phyloP scores from a whole-genome alignment of 2,797 vertebrate genomes.

The Catharus ustulatus region DNA sequence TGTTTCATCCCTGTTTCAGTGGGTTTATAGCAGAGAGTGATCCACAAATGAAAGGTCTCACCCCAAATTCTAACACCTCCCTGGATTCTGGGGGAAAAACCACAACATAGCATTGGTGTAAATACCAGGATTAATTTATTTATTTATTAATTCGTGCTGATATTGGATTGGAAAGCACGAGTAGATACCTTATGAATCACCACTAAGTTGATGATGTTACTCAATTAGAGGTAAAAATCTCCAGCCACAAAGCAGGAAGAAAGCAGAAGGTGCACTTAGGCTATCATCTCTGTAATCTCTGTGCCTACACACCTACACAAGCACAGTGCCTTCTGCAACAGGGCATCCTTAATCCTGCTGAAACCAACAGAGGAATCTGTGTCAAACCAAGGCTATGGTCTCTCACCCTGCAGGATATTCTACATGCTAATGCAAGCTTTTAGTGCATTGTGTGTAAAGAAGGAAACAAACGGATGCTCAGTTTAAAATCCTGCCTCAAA shows the following conservation, averaged over 20 bases:
- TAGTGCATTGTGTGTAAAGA: background rate
- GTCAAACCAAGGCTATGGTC: background rate
- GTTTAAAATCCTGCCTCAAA: background rate
- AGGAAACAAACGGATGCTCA: background rate
- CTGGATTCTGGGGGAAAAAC: background rate
- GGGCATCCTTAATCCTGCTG: background rate
- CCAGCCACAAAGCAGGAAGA: background rate
- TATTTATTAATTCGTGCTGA: background rate
- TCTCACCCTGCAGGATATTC: background rate
- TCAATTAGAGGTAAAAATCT: background rate
- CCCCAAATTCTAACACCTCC: background rate
- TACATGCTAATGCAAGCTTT: background rate
- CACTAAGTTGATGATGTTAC: background rate
- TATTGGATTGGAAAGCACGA: background rate
- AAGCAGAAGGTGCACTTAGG: background rate
- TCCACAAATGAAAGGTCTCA: background rate
- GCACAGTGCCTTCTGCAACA: background rate
- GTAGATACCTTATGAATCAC: background rate
- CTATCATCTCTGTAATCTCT: background rate
- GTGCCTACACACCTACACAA: background rate
- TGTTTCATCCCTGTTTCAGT: background rate
- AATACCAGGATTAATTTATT: background rate
- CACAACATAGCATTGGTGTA: background rate
- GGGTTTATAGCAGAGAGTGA: background rate
- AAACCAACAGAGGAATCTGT: background rate